Conservation (phyloP, 2,797 vertebrate genomes). For the Momotus momota region DNA sequence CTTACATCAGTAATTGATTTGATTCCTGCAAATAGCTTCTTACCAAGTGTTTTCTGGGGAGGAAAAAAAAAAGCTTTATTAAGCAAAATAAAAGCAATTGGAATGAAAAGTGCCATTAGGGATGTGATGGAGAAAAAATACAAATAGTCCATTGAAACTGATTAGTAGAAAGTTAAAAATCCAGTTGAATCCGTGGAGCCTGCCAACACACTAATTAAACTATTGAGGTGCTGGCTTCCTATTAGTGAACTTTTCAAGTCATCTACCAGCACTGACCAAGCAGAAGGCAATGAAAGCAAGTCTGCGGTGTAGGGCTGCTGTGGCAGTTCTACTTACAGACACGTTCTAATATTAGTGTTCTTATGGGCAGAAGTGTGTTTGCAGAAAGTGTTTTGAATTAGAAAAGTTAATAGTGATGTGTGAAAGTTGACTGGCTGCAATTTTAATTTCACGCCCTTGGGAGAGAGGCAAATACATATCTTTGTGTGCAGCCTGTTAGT, state of each 20-base stretch:
- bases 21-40: not conserved
- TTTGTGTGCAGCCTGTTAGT: not conserved
- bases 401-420: not conserved
- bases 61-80: not conserved
- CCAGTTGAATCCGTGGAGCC: not conserved
- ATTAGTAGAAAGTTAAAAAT: not conserved
- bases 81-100: constrained; percentile 2
- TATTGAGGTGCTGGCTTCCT: not conserved
- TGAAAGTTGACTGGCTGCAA: not conserved
- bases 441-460: not conserved
- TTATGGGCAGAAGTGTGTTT: not conserved
- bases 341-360: not conserved
- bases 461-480: not conserved
- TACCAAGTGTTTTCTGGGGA: not conserved
- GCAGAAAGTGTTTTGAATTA: not conserved
- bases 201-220: not conserved
- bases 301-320: not conserved
- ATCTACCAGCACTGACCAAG: not conserved
- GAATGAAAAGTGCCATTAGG: not conserved
- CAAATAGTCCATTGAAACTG: not conserved
- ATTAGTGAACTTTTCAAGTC: not conserved
- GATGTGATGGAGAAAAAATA: not conserved
- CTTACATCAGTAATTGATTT: not conserved
- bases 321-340: not conserved
- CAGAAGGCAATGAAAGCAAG: not conserved